Base-by-base conservation (phyloP, 2,888 invertebrate species). In the Bombylius major region DNA sequence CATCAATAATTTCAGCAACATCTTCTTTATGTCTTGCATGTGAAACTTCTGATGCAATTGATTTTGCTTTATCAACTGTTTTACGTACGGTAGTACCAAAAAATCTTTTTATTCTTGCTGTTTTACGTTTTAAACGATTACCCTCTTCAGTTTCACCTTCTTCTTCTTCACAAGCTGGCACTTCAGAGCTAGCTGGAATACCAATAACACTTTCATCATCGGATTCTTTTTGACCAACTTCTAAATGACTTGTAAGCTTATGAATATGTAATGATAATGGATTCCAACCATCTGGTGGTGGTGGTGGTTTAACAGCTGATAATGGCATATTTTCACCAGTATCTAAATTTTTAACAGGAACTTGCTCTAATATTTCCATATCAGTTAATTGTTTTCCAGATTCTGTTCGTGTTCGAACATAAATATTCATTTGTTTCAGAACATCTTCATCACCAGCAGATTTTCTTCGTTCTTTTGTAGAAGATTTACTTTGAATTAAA, bases 211-310 rank as follows among this genome's bases (percentile, higher is more conserved):
- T 86, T 65, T 87, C 87, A 65, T 87, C 87, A 66, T 88, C 87
- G 12, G 86, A 85, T 67, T 87, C 87, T 65, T 84, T 84, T 60
- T 82, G 82, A 64, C 89, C 87, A 71, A 92, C 95, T 75, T 95
- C 92, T 58, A 74, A 60, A 59, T 75, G 73, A 0, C 92, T 90
- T 0, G 93, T 93, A 56, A 93, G 77, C 58, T 93, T 79, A 86
- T 96, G 92, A 70, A 97, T 95, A 75, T 97, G 96, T 62, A 96
- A 76, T 31, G 93, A 92, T 57, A 97, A 79, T 5, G 96, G 97
- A 78, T 97, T 96, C 75, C 92, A 92, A 70, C 95, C 94, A 70
- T 96, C 96, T 48, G 74, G 74, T 60, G 72, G 71, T 55, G 74
- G 74, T 57, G 74, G 74, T 59, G 74, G 69, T 62, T 71, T 70